Base-by-base conservation (phyloP, 2,888 invertebrate genomes). In the Diarsia dahlii region DNA sequence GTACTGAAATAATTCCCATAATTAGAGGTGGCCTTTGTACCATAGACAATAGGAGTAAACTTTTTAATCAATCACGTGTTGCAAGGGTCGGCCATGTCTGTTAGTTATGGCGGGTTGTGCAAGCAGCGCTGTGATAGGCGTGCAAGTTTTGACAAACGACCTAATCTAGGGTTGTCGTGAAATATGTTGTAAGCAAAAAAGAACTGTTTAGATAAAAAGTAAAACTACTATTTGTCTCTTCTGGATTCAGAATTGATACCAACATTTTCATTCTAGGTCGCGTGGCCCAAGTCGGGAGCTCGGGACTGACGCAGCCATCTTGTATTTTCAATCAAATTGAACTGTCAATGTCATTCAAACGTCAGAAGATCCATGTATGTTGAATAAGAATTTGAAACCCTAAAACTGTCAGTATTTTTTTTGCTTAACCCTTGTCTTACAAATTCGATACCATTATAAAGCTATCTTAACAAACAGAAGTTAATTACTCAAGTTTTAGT, bases 51-150 rank as follows among this genome's bases (percentile, higher is more conserved):
- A 90, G 92, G 92, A 91, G 91, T 92, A 92, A 93, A 92, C 91
- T 93, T 94, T 95, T 95, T 94, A 95, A 95, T 95, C 93, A 94
- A 94, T 94, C 94, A 94, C 90, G 84, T 90, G 92, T 89, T 80
- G 88, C 87, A 87, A 85, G 90, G 88, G 89, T 87, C 88, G 89
- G 80, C 88, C 87, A 82, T 89, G 89, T 89, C 89, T 87, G 86
- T 91, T 91, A 87, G 90, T 91, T 92, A 92, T 91, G 89, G 91
- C 89, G 83, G 86, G 60, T 90, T 91, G 90, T 88, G 90, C 88
- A 90, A 91, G 87, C 84, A 84, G 78, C 71, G 78, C 73, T 81
- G 86, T 82, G 84, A 71, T 75, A 67, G 84, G 84, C 82, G 81
- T 83, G 72, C 54, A 76, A 73, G 81, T 84, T 85, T 83, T 90